Base-by-base conservation (phyloP, 2,113 vertebrate species). In the Probosciger aterrimus region DNA sequence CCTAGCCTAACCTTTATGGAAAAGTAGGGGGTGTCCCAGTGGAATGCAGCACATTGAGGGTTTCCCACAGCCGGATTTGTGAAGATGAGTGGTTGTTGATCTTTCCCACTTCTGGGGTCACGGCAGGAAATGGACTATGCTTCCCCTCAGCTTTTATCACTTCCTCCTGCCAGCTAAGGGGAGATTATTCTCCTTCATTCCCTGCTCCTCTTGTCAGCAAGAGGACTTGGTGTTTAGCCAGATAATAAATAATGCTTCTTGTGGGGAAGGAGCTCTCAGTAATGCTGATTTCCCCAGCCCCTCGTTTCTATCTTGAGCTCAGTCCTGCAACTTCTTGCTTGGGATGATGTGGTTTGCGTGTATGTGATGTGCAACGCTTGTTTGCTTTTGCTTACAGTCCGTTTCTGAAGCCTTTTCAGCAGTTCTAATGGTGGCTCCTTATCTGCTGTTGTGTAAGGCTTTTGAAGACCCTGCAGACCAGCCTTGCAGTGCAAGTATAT, bases 111-210 rank as follows among this genome's bases (percentile, higher is more conserved):
- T 76, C 22, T 50, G 82, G 69, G 83, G 81, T 92, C 87, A 53
- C 10, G 82, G 44, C 39, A 92, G 75, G 88, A 86, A 85, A 79
- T 39, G 63, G 52, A 39, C 2, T 47, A 25, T 43, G 43, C 71
- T 95, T 93, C 92, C 77, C 39, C 37, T 50, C 7, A 2, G 86
- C 68, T 95, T 95, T 92, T 96, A 90, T 95, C 86, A 4, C 76
- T 92, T 93, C 93, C 89, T 91, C 20, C 91, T 83, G 88, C 80
- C 71, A 93, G 4, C 44, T 13, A 19, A 67, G 25, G 60, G 87
- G 37, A 68, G 55, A 75, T 82, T 18, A 78, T 87, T 89, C 52
- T 20, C 81, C 77, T 87, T 78, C 78, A 35, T 63, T 89, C 71
- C 28, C 84, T 81, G n/a, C 65, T 68, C 28, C 37, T 78, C 60